Evolutionary conservation across 1,140 invertebrate genomes (phyloP).

Genomic region (Bombyx mori): DNA sequence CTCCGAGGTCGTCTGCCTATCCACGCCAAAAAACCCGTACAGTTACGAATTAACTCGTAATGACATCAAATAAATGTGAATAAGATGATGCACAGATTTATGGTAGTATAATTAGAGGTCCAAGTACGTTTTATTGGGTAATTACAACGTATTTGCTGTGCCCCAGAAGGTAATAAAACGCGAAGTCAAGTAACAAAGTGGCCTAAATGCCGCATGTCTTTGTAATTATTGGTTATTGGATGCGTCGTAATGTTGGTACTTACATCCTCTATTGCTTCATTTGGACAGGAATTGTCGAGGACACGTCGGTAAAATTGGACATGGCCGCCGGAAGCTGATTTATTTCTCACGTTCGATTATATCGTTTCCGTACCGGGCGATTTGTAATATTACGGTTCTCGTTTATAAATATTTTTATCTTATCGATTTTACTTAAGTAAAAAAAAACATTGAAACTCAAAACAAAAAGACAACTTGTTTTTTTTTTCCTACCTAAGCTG

Average conservation of each 20-base stretch:
- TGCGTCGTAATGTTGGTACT: constrained; percentile 26
- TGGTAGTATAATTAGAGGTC: constrained; percentile 29
- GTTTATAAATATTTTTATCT: too few species aligned
- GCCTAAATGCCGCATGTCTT: constrained; percentile 32
- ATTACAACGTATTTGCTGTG: constrained; percentile 18
- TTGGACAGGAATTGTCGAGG: constrained; percentile 31
- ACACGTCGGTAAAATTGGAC: constrained; percentile 18
- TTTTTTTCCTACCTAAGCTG: too few species aligned
- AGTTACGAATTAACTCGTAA: constrained; percentile 18
- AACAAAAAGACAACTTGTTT: too few species aligned
- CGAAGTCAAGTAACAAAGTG: constrained; percentile 18
- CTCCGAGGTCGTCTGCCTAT: too few species aligned
- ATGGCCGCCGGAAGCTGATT: constrained; percentile 15
- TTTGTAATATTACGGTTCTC: too few species aligned
- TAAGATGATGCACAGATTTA: constrained; percentile 29
- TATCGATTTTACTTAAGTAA: too few species aligned
- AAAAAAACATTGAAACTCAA: too few species aligned
- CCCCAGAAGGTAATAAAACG: constrained; percentile 31
- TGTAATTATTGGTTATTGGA: constrained; percentile 28
- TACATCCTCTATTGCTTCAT: constrained; percentile 36
- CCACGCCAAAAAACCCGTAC: background rate
- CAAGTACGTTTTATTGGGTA: constrained; percentile 26
- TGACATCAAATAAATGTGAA: constrained; percentile 28
- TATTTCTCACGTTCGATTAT: constrained; percentile 13
- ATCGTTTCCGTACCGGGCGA: constrained; percentile 8